phyloP scores from a whole-genome alignment of 2,797 vertebrate genomes.

The Tolypeutes matacus region DNA sequence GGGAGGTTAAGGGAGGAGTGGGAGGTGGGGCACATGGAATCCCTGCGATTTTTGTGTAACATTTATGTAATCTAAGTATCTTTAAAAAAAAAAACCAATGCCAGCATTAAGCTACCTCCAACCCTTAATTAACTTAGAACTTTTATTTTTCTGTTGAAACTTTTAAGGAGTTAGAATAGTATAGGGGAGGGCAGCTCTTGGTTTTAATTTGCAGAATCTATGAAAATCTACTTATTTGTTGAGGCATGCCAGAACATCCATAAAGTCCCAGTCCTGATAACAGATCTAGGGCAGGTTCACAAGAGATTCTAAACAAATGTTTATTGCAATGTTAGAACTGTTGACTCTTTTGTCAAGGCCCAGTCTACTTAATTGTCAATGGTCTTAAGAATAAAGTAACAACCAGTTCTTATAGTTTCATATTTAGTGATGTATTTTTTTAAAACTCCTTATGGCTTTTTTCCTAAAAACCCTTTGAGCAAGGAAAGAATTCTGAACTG shows the following conservation, averaged over 20 bases:
- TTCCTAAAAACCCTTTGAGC: slow-evolving; percentile 31
- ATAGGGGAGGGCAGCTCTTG: not conserved
- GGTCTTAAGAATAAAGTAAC: slow-evolving; percentile 28
- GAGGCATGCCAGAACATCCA: not conserved
- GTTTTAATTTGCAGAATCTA: slow-evolving; percentile 20
- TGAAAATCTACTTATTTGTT: slow-evolving; percentile 52
- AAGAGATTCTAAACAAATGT: slow-evolving; percentile 45
- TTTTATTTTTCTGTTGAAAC: not conserved
- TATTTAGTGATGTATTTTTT: slow-evolving; percentile 35
- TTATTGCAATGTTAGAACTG: not conserved
- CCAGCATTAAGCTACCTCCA: not conserved
- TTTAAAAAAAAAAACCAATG: too few relatives aligned
- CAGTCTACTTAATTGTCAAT: not conserved
- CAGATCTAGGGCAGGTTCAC: not conserved
- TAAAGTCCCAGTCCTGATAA: slow-evolving; percentile 42
- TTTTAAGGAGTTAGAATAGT: slow-evolving; percentile 41
- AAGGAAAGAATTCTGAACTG: not conserved
- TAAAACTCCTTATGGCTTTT: not conserved
- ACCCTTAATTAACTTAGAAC: slow-evolving; percentile 9
- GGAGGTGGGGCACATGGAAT: too few relatives aligned
- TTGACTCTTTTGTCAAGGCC: not conserved
- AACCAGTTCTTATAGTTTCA: slow-evolving; percentile 57
- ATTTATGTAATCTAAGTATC: too few relatives aligned
- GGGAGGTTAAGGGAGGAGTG: too few relatives aligned
- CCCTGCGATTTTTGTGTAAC: too few relatives aligned